Evolutionary conservation across 2,797 vertebrate species (phyloP).

Genomic region (Phoeniculus purpureus): DNA sequence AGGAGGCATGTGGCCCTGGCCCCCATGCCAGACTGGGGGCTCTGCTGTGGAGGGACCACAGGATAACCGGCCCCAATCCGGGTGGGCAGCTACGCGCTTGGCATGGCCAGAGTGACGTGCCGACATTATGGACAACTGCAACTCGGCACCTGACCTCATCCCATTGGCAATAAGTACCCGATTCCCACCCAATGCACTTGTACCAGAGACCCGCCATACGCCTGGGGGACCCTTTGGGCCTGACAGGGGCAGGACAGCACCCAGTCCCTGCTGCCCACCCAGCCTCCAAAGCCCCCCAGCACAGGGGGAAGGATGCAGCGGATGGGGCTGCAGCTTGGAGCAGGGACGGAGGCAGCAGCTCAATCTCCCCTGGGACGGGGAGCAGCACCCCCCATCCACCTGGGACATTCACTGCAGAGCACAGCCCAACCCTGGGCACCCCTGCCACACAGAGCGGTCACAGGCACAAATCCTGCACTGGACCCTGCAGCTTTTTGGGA

Average conservation of each 20-base stretch:
- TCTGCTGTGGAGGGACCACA: not conserved
- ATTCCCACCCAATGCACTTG: not conserved
- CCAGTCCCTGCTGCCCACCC: not conserved
- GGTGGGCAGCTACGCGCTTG: conserved; percentile 44
- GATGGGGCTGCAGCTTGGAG: not conserved
- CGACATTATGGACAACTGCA: not conserved
- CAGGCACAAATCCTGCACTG: not conserved
- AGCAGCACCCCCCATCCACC: not conserved
- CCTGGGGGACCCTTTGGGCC: not conserved
- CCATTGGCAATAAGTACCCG: conserved; percentile 46
- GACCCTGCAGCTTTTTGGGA: not conserved
- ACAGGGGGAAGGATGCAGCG: not conserved
- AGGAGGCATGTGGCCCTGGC: not conserved
- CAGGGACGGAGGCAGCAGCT: not conserved
- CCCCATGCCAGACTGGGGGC: not conserved
- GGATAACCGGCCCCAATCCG: not conserved
- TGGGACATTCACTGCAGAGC: not conserved
- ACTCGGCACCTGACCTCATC: conserved; percentile 34
- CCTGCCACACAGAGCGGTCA: not conserved
- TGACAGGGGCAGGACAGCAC: not conserved
- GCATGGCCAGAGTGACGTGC: conserved; percentile 18
- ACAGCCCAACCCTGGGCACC: not conserved
- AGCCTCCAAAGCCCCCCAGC: not conserved
- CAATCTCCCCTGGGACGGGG: not conserved
- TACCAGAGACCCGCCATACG: not conserved